A percentile compares a stretch with the other conserved stretches of the same genome.
phyloP scores from a whole-genome alignment of 2,797 vertebrate species.

The Prunella strophiata region DNA sequence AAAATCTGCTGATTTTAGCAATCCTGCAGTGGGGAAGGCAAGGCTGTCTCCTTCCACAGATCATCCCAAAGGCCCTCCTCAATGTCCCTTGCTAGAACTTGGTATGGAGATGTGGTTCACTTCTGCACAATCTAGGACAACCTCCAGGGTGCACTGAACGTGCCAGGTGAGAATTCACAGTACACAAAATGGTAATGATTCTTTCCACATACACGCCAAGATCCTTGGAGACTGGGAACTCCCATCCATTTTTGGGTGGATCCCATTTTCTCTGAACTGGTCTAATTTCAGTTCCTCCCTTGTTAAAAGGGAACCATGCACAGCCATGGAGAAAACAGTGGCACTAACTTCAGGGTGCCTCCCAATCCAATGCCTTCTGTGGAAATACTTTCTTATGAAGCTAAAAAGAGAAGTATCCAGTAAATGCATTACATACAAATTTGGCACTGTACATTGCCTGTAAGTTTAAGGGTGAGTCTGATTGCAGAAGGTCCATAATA shows the following conservation, averaged over 20 bases:
- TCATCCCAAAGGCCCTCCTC: background rate
- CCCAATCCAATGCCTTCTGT: background rate
- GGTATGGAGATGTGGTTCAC: background rate
- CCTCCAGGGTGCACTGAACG: background rate
- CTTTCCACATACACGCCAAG: background rate
- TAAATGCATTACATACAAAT: background rate
- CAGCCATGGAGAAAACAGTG: background rate
- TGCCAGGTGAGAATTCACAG: background rate
- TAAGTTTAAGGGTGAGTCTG: background rate
- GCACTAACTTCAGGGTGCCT: background rate
- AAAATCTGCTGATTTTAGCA: background rate
- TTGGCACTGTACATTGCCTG: rapidly evolving
- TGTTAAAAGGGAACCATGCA: background rate
- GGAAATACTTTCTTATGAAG: background rate
- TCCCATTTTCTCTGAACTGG: background rate
- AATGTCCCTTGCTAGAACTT: background rate
- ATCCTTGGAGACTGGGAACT: background rate
- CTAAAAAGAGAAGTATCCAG: background rate
- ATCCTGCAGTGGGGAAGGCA: background rate
- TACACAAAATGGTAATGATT: background rate
- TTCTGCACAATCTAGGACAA: background rate
- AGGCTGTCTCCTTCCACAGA: background rate
- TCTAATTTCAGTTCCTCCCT: background rate
- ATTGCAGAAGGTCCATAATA: background rate
- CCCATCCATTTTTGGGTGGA: background rate